phyloP scores from a whole-genome alignment of 2,797 vertebrate genomes.

The Sebastes miniatus region DNA sequence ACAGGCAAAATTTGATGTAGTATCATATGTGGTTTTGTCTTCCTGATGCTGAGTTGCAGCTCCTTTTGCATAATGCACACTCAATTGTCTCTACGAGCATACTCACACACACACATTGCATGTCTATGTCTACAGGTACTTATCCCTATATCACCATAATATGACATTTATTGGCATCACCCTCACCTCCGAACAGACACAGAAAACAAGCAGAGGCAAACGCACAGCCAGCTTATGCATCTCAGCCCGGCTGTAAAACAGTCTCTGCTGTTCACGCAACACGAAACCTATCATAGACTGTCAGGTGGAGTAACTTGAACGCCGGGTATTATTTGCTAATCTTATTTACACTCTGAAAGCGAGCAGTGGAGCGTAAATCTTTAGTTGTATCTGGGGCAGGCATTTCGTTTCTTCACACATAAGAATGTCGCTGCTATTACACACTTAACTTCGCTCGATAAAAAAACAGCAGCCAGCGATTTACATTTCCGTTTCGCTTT shows the following conservation, averaged over 20 bases:
- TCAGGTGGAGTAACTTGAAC: conserved; percentile 59
- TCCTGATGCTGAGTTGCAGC: background rate
- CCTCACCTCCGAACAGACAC: conserved; percentile 40
- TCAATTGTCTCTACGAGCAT: background rate
- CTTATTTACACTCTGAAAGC: conserved; percentile 62
- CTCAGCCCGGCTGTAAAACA: conserved; percentile 14
- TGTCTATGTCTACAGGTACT: conserved; percentile 14
- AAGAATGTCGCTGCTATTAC: conserved; percentile 12
- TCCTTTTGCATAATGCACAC: background rate
- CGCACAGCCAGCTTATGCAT: background rate
- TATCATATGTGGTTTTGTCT: background rate
- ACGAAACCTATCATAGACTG: conserved; percentile 64
- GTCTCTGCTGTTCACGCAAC: conserved; percentile 46
- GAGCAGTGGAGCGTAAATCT: conserved; percentile 65
- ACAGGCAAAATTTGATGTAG: background rate
- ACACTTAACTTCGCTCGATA: conserved; percentile 8
- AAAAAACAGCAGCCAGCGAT: conserved; percentile 16
- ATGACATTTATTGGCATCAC: conserved; percentile 47
- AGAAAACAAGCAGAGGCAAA: conserved; percentile 20
- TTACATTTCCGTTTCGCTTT: conserved; percentile 39
- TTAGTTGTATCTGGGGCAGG: conserved; percentile 35
- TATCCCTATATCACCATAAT: conserved; percentile 46
- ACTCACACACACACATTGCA: background rate
- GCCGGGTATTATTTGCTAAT: conserved; percentile 63
- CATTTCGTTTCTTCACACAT: conserved; percentile 34